Base-by-base conservation (phyloP, 2,888 invertebrate species). In the Nematopogon swammerdamellus region DNA sequence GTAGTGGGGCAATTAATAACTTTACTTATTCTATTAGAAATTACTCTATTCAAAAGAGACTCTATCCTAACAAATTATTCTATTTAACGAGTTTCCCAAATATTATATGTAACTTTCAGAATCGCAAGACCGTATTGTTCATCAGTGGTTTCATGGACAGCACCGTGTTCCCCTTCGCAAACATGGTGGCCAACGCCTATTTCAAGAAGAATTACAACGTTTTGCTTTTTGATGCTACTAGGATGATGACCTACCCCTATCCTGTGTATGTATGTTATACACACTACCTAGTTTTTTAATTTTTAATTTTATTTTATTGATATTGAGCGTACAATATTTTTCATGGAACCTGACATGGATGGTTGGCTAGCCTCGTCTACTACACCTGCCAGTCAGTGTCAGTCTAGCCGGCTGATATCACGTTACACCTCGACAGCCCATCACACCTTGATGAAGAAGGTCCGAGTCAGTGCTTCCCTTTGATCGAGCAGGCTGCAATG, bases 141-240 rank as follows among this genome's bases (percentile, higher is more conserved):
- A 71, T 71, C 1, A 64, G 73, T 6, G 77, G 77, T 1, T 77
- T 77, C 58, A 55, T 79, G 54, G 77, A 79, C 63, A 70, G 72
- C 52, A 67, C 72, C 0, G 66, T 60, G 55, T 70, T 77, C 57
- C 70, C 70, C 0, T 73, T 79, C 52, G 65, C 72, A 0, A 57
- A 65, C 1, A 65, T 73, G 64, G 62, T 76, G 48, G 71, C 73
- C 42, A 73, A 72, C 54, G 70, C 72, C 50, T 77, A 76, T 54
- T 72, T 72, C 44, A 67, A 67, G 0, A 54, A 59, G 14, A 67
- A 67, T 0, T 79, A 74, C 63, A 79, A 79, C 54, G 63, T 77
- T 20, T 72, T 79, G 2, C 49, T 79, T 1, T 58, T 77, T 0
- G 77, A 79, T 56, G 68, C 75, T 55, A 73, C 76, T 57, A 62